These are phyloP conservation scores for Babyrousa celebensis DNA, from an alignment of 2,797 vertebrate species.

Conservation along the genomic window DNA sequence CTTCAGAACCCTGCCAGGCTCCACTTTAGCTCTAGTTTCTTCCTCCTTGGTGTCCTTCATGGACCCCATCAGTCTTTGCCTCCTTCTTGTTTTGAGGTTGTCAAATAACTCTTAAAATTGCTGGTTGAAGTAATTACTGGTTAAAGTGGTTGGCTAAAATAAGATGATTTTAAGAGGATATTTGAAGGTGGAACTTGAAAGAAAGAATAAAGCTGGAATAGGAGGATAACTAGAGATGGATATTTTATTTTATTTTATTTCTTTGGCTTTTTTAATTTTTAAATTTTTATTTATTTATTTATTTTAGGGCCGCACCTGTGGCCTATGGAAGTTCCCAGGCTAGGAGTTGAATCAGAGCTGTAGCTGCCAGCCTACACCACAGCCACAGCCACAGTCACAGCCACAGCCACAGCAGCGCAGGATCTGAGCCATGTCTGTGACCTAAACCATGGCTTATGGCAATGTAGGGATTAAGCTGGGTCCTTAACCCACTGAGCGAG, in stretches of 20 bases:
- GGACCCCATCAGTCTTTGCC: background rate
- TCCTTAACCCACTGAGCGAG: no score
- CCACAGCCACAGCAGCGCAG: no score
- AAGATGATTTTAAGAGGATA: slow-evolving; percentile 32
- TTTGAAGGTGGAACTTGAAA: slow-evolving; percentile 47
- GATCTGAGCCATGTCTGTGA: no score
- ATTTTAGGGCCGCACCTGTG: no score
- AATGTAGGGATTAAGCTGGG: no score
- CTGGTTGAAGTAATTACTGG: background rate
- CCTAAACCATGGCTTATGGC: no score
- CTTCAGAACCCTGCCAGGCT: background rate
- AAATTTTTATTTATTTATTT: no score
- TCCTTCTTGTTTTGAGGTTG: background rate
- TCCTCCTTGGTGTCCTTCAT: background rate
- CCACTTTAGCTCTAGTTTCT: background rate
- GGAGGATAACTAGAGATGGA: background rate
- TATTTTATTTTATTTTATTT: background rate
- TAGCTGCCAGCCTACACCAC: no score
- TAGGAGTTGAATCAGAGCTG: no score
- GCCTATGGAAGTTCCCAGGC: no score
- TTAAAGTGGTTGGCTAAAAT: background rate
- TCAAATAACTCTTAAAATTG: slow-evolving; percentile 30
- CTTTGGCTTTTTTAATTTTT: no score
- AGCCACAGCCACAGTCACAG: no score
- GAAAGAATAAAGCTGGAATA: background rate